A percentile compares a stretch with the other conserved stretches of the same genome.
These are phyloP conservation scores for Eupithecia abbreviata DNA, from an alignment of 2,888 invertebrate species.

Conservation along the genomic window DNA sequence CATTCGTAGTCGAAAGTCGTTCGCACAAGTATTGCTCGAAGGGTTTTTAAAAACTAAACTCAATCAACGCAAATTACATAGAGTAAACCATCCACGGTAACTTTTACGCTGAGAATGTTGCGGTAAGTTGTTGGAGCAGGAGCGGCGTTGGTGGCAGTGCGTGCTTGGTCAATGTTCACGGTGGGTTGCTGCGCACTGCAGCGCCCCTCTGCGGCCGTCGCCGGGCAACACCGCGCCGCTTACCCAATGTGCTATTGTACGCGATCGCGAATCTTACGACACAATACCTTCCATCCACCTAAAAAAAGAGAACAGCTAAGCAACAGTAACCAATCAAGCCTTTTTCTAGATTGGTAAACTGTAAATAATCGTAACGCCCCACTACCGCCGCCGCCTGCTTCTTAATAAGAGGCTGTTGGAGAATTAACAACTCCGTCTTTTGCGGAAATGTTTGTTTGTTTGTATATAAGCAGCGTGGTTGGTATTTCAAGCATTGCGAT, in stretches of 20 bases:
- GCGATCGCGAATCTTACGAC: constrained; percentile 51
- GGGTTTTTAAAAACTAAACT: constrained; percentile 63
- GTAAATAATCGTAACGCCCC: constrained; percentile 16
- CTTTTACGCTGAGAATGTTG: constrained; percentile 84
- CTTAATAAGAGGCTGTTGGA: constrained; percentile 18
- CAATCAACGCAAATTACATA: constrained; percentile 80
- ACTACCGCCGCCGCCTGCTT: constrained; percentile 51
- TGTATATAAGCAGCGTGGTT: background rate
- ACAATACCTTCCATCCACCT: constrained; percentile 47
- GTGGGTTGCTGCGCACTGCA: constrained; percentile 58
- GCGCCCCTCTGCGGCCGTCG: constrained; percentile 65
- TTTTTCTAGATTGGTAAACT: constrained; percentile 39
- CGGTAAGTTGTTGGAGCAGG: constrained; percentile 76
- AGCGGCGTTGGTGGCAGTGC: constrained; percentile 56
- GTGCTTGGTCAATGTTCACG: constrained; percentile 80
- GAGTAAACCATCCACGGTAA: constrained; percentile 83
- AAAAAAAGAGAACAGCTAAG: constrained; percentile 32
- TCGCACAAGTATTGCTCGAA: constrained; percentile 68
- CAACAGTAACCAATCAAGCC: constrained; percentile 43
- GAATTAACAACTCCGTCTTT: constrained; percentile 39
- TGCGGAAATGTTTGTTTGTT: constrained; percentile 23
- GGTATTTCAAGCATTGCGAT: background rate
- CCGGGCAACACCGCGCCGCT: constrained; percentile 38
- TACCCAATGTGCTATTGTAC: constrained; percentile 51
- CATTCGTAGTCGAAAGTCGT: constrained; percentile 67